phyloP scores from a whole-genome alignment of 2,888 invertebrate species.

The Latheticus oryzae region DNA sequence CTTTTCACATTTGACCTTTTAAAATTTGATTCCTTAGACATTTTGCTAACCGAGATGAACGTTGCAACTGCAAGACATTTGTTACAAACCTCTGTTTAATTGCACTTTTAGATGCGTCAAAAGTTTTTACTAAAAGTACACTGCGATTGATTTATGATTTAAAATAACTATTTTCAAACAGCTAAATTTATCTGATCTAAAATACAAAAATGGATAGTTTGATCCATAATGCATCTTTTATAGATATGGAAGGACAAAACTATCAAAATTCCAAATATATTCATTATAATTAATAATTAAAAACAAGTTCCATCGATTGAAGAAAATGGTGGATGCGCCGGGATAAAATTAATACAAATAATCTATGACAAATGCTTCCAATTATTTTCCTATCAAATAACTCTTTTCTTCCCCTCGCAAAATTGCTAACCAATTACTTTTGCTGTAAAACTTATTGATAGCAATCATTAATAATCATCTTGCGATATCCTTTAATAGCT shows the following conservation, averaged over 20 bases:
- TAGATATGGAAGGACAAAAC: no score
- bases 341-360: no score
- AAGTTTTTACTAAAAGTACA: not conserved
- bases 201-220: no score
- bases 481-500: no score
- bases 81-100: slow-evolving; percentile 1
- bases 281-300: no score
- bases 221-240: no score
- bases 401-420: not conserved
- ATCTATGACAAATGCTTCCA: no score
- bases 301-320: no score
- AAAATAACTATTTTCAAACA: not conserved
- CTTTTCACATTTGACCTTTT: slow-evolving; percentile 33
- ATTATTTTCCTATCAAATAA: no score
- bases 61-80: not conserved
- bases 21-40: not conserved
- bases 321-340: slow-evolving; percentile 12
- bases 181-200: no score
- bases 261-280: no score
- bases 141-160: slow-evolving; percentile 13
- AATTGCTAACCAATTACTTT: not conserved
- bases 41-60: slow-evolving; percentile 7
- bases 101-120: slow-evolving; percentile 10
- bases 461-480: slow-evolving; percentile 15
- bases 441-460: slow-evolving; percentile 8